Conservation (phyloP, 2,888 invertebrate genomes). For the Carcina quercana region DNA sequence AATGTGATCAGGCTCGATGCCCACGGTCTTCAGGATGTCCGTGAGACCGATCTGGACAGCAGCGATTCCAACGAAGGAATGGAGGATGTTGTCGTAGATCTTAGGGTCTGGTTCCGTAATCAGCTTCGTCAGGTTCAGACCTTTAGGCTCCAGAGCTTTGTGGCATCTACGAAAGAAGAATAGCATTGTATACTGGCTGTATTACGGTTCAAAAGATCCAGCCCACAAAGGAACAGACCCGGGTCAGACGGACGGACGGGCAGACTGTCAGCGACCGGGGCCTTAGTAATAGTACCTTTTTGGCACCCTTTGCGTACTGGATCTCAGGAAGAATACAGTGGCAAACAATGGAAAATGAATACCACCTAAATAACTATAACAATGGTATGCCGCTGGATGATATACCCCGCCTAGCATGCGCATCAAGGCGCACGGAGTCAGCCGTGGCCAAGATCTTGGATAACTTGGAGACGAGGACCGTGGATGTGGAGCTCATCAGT, state of each 20-base stretch:
- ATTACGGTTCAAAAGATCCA: too few relatives aligned
- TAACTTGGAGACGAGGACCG: slow-evolving; percentile 73
- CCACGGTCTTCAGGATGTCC: slow-evolving; percentile 64
- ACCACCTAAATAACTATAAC: slow-evolving; percentile 48
- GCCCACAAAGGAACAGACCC: too few relatives aligned
- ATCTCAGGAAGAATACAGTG: too few relatives aligned
- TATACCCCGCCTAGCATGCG: slow-evolving; percentile 81
- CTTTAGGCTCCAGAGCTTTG: slow-evolving; percentile 75
- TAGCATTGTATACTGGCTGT: too few relatives aligned
- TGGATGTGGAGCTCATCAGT: slow-evolving; percentile 77
- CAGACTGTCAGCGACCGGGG: too few relatives aligned
- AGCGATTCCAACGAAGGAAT: slow-evolving; percentile 84
- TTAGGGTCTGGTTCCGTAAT: slow-evolving; percentile 76
- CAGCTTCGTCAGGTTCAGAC: slow-evolving; percentile 77
- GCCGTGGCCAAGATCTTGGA: slow-evolving; percentile 79
- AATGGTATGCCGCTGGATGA: slow-evolving; percentile 77
- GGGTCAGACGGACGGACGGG: too few relatives aligned
- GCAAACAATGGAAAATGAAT: neutral
- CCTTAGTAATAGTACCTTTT: too few relatives aligned
- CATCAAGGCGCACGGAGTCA: slow-evolving; percentile 87
- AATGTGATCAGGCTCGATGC: slow-evolving; percentile 61
- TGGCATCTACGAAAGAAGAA: too few relatives aligned
- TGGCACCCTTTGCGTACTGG: too few relatives aligned
- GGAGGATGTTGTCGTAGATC: slow-evolving; percentile 79
- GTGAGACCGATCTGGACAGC: slow-evolving; percentile 78